Evolutionary conservation across 64 coral and sea anemone genomes (phyloP).

Genomic region (Anthopleura sola): DNA sequence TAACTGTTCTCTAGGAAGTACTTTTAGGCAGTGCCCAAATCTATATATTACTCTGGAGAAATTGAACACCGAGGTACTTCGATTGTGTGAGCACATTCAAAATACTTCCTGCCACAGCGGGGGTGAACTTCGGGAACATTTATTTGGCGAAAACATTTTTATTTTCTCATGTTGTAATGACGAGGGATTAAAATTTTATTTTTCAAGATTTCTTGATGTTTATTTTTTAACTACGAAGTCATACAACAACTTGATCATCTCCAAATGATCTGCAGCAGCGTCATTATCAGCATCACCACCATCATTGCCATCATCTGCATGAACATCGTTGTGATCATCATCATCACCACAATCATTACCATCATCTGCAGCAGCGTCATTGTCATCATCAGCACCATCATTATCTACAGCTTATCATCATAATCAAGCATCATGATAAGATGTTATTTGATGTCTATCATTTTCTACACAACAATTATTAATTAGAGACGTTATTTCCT

Average conservation of each 20-base stretch:
- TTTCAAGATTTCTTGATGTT: too few species aligned
- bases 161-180: background rate
- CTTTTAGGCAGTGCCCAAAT: too few species aligned
- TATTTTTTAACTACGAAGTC: too few species aligned
- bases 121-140: background rate
- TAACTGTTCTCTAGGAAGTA: too few species aligned
- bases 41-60: too few species aligned
- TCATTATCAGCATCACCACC: background rate
- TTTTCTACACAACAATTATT: background rate
- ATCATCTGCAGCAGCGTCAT: background rate
- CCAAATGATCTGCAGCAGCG: background rate
- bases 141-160: background rate
- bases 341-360: background rate
- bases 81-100: background rate
- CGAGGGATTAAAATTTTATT: background rate
- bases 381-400: background rate
- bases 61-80: too few species aligned
- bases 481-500: background rate
- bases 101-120: background rate
- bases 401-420: background rate
- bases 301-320: background rate
- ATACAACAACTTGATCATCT: too few species aligned
- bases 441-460: background rate
- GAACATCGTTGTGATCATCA: background rate
- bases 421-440: too few species aligned